phyloP scores from a whole-genome alignment of 2,888 invertebrate genomes.

The Tolmerus cingulatus region DNA sequence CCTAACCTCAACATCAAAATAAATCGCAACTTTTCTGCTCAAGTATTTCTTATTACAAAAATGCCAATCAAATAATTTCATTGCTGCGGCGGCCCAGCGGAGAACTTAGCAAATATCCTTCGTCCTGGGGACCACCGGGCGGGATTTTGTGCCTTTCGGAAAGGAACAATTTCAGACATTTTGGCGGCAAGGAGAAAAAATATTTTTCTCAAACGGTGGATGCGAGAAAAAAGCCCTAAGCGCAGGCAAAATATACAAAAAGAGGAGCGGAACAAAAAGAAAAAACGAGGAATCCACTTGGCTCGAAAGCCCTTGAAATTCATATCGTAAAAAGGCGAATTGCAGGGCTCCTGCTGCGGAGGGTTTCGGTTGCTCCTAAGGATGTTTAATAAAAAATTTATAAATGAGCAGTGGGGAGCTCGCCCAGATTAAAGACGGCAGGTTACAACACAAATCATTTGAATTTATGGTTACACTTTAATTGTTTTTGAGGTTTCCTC shows the following conservation, averaged over 20 bases:
- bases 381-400: constrained; percentile 54
- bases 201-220: constrained; percentile 19
- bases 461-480: constrained; percentile 42
- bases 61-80: constrained; percentile 48
- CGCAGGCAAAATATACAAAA: not conserved
- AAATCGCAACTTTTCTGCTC: constrained; percentile 40
- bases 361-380: constrained; percentile 51
- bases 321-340: constrained; percentile 47
- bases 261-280: constrained; percentile 26
- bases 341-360: constrained; percentile 49
- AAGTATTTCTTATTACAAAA: constrained; percentile 42
- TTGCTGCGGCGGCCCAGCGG: constrained; percentile 23
- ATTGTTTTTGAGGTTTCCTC: constrained; percentile 38
- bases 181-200: constrained; percentile 43
- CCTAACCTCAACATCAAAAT: constrained; percentile 41
- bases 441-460: constrained; percentile 42
- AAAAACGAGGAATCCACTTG: constrained; percentile 45
- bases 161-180: constrained; percentile 49
- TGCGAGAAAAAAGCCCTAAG: not conserved
- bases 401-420: constrained; percentile 52
- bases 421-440: constrained; percentile 51
- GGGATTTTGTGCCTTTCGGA: constrained; percentile 2
- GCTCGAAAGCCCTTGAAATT: constrained; percentile 49
- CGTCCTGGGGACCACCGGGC: not conserved
- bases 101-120: constrained; percentile 36